phyloP scores from a whole-genome alignment of 2,888 invertebrate species.

The Diaprepes abbreviatus region DNA sequence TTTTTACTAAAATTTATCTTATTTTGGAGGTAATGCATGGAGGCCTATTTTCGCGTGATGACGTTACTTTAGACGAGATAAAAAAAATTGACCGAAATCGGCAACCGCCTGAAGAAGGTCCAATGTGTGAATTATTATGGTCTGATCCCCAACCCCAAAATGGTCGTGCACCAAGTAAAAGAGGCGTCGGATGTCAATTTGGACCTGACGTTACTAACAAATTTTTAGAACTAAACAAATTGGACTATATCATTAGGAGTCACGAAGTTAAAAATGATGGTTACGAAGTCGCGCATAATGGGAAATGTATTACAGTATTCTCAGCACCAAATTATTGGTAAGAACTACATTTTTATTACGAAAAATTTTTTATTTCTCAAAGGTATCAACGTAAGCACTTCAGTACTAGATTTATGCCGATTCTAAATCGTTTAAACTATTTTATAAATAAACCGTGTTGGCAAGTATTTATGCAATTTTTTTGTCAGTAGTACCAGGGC shows the following conservation, averaged over 20 bases:
- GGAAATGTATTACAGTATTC: conserved; percentile 98
- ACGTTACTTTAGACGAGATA: conserved; percentile 94
- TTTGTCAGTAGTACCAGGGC: too few species aligned
- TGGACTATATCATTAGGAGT: conserved; percentile 95
- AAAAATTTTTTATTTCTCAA: too few species aligned
- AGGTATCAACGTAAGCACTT: too few species aligned
- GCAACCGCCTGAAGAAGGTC: conserved; percentile 96
- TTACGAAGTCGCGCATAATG: conserved; percentile 94
- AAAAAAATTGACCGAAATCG: conserved; percentile 90
- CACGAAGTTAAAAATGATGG: conserved; percentile 98
- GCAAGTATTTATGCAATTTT: too few species aligned
- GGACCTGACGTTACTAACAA: conserved; percentile 95
- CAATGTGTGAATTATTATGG: conserved; percentile 99
- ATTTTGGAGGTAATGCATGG: conserved; percentile 94
- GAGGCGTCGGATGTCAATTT: conserved; percentile 98
- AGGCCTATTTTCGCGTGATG: conserved; percentile 94
- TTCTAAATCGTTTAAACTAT: too few species aligned
- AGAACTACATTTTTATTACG: too few species aligned
- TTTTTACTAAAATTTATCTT: too few species aligned
- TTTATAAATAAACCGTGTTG: too few species aligned
- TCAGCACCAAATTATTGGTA: conserved; percentile 99
- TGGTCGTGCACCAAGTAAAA: conserved; percentile 93
- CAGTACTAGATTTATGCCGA: too few species aligned
- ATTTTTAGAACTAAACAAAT: conserved; percentile 87
- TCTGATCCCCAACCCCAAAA: conserved; percentile 94